phyloP scores from a whole-genome alignment of 2,888 invertebrate genomes.

The Alloplasta piceator region DNA sequence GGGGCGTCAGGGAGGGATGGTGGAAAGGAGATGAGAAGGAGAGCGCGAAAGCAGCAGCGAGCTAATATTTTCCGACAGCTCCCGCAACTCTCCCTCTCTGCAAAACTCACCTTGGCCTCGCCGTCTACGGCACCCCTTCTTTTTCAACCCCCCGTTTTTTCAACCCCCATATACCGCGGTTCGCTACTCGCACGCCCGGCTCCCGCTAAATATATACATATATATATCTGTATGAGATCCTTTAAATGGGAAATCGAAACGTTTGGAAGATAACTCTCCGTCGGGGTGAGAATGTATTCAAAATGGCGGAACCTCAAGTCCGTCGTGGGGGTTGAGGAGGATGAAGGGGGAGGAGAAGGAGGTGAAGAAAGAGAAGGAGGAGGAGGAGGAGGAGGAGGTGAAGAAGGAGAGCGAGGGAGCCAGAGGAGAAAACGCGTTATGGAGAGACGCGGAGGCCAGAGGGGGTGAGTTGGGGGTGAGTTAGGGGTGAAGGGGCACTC shows the following conservation, averaged over 20 bases:
- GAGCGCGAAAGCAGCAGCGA: constrained; percentile 63
- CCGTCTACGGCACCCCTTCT: constrained; percentile 65
- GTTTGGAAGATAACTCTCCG: constrained; percentile 82
- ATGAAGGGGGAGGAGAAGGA: constrained; percentile 11
- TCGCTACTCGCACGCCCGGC: constrained; percentile 70
- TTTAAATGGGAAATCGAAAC: constrained; percentile 83
- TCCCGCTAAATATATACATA: constrained; percentile 71
- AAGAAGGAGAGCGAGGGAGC: constrained; percentile 45
- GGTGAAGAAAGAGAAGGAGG: constrained; percentile 12
- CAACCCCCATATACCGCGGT: constrained; percentile 69
- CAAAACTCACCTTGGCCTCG: constrained; percentile 61
- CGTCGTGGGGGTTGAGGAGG: constrained; percentile 33
- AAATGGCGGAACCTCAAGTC: constrained; percentile 78
- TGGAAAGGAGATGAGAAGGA: constrained; percentile 49
- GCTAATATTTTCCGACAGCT: constrained; percentile 78
- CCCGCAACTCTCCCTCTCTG: constrained; percentile 50
- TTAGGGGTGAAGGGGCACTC: constrained; percentile 65
- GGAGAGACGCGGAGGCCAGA: constrained; percentile 28
- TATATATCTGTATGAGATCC: constrained; percentile 77
- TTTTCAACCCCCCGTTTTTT: constrained; percentile 26
- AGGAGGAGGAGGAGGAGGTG: constrained; percentile 23
- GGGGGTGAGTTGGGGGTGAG: neutral
- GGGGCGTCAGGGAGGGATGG: constrained; percentile 9
- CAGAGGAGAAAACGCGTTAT: constrained; percentile 49
- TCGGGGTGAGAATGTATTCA: constrained; percentile 82